A percentile compares a stretch with the other conserved stretches of the same genome.
phyloP scores from a whole-genome alignment of 2,888 invertebrate genomes.

The Pecten maximus region DNA sequence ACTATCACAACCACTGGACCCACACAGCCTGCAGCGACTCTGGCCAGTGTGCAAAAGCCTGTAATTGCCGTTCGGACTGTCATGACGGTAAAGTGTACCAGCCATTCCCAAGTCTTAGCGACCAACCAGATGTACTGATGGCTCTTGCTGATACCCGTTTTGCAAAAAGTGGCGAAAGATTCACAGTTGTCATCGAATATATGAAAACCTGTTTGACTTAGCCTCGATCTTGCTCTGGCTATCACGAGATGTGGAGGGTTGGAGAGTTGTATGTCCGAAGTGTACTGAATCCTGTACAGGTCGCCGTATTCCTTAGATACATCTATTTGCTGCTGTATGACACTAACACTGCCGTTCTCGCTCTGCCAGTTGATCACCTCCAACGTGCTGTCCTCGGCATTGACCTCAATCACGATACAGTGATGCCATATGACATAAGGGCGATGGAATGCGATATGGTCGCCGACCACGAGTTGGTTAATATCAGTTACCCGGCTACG shows the following conservation, averaged over 20 bases:
- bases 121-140: constrained; percentile 12
- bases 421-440: constrained; percentile 39
- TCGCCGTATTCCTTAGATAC: not conserved
- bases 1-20: not conserved
- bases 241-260: constrained; percentile 35
- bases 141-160: constrained; percentile 39
- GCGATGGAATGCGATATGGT: constrained; percentile 26
- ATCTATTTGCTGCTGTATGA: not conserved
- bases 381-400: not conserved
- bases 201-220: constrained; percentile 22
- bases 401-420: not conserved
- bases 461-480: not conserved
- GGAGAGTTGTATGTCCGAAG: not conserved
- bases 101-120: not conserved
- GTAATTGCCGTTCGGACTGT: not conserved
- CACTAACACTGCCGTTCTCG: not conserved
- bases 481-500: not conserved
- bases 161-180: constrained; percentile 35
- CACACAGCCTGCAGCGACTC: not conserved
- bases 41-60: not conserved
- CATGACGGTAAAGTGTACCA: not conserved
- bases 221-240: constrained; percentile 11
- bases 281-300: not conserved
- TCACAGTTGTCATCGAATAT: constrained; percentile 35
- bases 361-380: not conserved